phyloP scores from a whole-genome alignment of 1,140 invertebrate genomes.

The Bombyx mandarina region DNA sequence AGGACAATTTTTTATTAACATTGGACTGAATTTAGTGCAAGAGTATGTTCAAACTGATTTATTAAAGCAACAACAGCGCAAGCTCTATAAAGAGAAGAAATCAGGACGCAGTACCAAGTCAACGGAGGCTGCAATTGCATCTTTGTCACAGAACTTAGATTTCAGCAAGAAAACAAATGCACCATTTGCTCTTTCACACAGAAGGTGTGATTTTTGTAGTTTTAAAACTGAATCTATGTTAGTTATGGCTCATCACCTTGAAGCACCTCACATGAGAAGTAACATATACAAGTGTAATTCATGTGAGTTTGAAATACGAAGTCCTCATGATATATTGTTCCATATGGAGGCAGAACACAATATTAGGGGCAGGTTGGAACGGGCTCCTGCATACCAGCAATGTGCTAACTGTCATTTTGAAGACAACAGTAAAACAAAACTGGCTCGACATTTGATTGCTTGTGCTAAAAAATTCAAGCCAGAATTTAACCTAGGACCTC shows the following conservation, averaged over 20 bases:
- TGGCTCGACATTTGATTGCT: conserved; percentile 88
- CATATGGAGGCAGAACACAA: conserved; percentile 94
- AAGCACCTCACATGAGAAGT: conserved; percentile 92
- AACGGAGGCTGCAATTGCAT: conserved; percentile 85
- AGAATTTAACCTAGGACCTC: conserved; percentile 87
- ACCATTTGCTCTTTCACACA: conserved; percentile 84
- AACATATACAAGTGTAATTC: conserved; percentile 92
- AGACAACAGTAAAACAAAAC: conserved; percentile 92
- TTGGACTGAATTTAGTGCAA: conserved; percentile 92
- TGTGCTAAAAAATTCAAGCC: conserved; percentile 93
- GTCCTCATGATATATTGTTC: conserved; percentile 88
- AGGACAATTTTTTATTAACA: conserved; percentile 93
- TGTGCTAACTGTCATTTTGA: conserved; percentile 96
- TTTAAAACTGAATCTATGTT: conserved; percentile 93
- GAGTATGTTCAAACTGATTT: conserved; percentile 94
- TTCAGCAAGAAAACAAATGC: conserved; percentile 92
- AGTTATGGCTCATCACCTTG: conserved; percentile 91
- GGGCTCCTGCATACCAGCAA: conserved; percentile 90
- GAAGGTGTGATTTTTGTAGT: conserved; percentile 91
- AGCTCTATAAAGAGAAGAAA: conserved; percentile 74
- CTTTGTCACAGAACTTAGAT: conserved; percentile 85
- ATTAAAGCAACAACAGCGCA: conserved; percentile 88
- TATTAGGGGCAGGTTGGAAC: conserved; percentile 85
- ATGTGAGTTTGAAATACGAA: conserved; percentile 87
- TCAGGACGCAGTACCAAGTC: conserved; percentile 77